These are phyloP conservation scores for Sphyrna mokarran DNA, from an alignment of 2,113 vertebrate species.

Conservation along the genomic window DNA sequence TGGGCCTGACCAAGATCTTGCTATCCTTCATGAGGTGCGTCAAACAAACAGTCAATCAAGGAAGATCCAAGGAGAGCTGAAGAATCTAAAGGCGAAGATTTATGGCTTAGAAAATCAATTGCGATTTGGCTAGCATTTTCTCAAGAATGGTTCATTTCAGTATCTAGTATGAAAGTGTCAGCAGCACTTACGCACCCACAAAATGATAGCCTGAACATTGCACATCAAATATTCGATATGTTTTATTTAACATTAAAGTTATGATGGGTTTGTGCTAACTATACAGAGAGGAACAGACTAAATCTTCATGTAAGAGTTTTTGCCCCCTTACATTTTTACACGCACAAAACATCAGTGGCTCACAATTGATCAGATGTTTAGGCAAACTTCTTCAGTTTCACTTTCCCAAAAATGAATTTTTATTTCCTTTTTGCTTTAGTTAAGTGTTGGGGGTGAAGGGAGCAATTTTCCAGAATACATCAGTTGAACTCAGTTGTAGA, in stretches of 20 bases:
- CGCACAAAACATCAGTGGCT: neutral
- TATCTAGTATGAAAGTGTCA: neutral
- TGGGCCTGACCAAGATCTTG: constrained; percentile 78
- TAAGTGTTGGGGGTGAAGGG: neutral
- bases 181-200: neutral
- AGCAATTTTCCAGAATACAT: neutral
- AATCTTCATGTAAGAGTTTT: neutral
- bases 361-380: neutral
- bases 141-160: neutral
- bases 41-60: constrained; percentile 71
- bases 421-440: neutral
- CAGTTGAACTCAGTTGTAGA: neutral
- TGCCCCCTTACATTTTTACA: neutral
- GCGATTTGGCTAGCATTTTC: constrained; percentile 61
- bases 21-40: constrained; percentile 74
- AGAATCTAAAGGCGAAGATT: constrained; percentile 80
- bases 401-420: neutral
- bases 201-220: neutral
- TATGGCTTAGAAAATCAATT: constrained; percentile 80
- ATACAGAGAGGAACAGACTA: neutral
- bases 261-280: neutral
- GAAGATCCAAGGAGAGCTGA: constrained; percentile 80
- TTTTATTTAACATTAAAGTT: neutral
- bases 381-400: neutral
- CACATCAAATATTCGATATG: neutral